Evolutionary conservation across 2,797 vertebrate genomes (phyloP).

Genomic region (Octomys mimax): DNA sequence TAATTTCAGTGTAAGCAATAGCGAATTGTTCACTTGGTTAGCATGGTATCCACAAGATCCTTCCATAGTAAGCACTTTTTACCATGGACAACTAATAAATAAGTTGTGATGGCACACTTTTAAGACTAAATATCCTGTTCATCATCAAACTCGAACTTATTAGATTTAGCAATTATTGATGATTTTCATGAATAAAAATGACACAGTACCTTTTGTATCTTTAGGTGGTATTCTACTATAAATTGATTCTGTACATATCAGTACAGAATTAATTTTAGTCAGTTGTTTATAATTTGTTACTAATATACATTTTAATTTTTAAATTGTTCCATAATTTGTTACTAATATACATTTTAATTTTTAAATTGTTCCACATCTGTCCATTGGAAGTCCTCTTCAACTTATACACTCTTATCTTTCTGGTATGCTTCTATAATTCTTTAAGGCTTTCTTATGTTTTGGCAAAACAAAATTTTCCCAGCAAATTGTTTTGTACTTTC

Average conservation of each 20-base stretch:
- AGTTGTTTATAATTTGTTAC: neutral
- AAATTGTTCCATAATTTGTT: neutral
- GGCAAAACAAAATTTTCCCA: neutral
- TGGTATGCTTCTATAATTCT: neutral
- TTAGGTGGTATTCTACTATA: neutral
- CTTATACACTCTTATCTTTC: neutral
- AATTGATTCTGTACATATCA: neutral
- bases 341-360: neutral
- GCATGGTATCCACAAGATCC: neutral
- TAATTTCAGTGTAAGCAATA: neutral
- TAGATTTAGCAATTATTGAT: neutral
- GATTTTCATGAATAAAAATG: neutral
- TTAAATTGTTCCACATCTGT: neutral
- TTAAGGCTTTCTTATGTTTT: conserved; percentile 8
- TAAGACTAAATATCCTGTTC: neutral
- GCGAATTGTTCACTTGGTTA: neutral
- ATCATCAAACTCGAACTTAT: neutral
- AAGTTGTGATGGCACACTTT: neutral
- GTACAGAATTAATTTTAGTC: neutral
- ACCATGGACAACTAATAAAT: neutral
- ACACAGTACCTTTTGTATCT: neutral
- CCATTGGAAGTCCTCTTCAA: neutral
- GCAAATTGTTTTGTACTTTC: neutral
- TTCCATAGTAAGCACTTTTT: neutral
- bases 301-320: neutral